These are phyloP conservation scores for Pseudochirops corinnae DNA, from an alignment of 2,797 vertebrate species.

Conservation along the genomic window DNA sequence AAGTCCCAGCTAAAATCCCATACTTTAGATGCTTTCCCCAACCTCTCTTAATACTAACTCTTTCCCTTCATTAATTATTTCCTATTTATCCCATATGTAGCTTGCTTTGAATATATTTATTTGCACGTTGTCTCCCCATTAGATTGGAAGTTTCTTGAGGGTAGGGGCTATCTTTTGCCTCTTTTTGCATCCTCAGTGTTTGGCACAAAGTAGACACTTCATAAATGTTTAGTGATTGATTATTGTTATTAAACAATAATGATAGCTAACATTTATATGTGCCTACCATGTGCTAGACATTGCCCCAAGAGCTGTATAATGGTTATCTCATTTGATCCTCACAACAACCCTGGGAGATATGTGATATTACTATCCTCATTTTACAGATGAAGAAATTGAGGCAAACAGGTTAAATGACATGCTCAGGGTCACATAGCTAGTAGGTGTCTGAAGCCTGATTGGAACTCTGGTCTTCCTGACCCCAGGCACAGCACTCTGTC, in stretches of 20 bases:
- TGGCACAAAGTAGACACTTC: background rate
- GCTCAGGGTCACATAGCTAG: background rate
- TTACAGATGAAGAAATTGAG: background rate
- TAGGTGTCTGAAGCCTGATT: background rate
- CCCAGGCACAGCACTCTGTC: background rate
- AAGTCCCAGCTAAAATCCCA: background rate
- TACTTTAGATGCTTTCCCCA: background rate
- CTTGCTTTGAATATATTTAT: background rate
- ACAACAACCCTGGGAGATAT: background rate
- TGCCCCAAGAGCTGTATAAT: background rate
- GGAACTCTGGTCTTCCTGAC: background rate
- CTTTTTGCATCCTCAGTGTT: background rate
- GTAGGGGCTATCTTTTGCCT: background rate
- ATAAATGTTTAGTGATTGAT: background rate
- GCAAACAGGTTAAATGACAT: background rate
- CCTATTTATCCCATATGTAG: background rate
- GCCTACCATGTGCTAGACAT: background rate
- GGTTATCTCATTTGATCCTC: background rate
- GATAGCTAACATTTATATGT: background rate
- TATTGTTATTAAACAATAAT: background rate
- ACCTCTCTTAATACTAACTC: background rate
- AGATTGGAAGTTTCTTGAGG: background rate
- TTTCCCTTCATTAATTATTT: background rate
- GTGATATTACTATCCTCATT: background rate
- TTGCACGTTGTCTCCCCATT: background rate